Conservation (phyloP, 2,888 invertebrate species). For the Clusia tigrina region DNA sequence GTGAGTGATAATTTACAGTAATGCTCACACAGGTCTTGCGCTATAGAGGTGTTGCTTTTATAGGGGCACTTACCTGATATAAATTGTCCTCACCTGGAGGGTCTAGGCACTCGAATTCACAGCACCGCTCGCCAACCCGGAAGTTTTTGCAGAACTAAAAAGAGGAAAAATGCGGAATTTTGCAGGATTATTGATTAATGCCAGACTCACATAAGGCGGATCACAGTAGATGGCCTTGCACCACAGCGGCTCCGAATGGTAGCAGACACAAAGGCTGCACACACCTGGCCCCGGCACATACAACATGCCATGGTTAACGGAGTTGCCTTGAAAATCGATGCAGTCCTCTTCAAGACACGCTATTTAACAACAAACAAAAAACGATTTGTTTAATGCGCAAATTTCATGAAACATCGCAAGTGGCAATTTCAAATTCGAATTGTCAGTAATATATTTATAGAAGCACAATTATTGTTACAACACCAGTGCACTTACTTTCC, state of each 20-base stretch:
- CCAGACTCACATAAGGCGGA: slow-evolving; percentile 79
- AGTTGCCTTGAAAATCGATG: slow-evolving; percentile 82
- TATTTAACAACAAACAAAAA: slow-evolving; percentile 28
- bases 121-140: slow-evolving; percentile 84
- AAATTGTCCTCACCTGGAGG: slow-evolving; percentile 73
- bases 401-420: no score
- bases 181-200: neutral
- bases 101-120: slow-evolving; percentile 88
- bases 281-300: slow-evolving; percentile 87
- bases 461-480: no score
- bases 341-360: slow-evolving; percentile 76
- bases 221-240: slow-evolving; percentile 87
- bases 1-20: neutral
- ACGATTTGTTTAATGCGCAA: neutral
- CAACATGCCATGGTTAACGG: slow-evolving; percentile 78
- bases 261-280: slow-evolving; percentile 85
- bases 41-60: neutral
- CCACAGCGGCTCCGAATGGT: slow-evolving; percentile 86
- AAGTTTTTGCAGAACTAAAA: slow-evolving; percentile 84
- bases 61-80: slow-evolving; percentile 66
- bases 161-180: slow-evolving; percentile 13
- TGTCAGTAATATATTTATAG: no score
- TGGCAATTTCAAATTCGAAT: no score
- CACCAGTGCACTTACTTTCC: no score
- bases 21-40: neutral